phyloP scores from a whole-genome alignment of 2,888 invertebrate species.

The Agrochola lychnidis region DNA sequence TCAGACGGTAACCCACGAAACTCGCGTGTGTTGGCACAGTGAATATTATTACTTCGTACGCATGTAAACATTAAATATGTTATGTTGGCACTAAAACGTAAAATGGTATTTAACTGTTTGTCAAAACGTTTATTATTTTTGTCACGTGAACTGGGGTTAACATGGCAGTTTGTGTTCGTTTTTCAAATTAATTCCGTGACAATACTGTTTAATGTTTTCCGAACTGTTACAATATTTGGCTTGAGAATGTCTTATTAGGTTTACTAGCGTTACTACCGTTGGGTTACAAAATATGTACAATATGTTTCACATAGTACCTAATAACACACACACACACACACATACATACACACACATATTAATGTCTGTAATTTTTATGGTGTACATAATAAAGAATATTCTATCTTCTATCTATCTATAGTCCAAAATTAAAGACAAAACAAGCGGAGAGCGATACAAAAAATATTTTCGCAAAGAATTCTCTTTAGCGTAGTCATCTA shows the following conservation, averaged over 20 bases:
- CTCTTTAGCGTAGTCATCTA: background rate
- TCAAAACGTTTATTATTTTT: slow-evolving; percentile 28
- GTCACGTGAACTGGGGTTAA: slow-evolving; percentile 38
- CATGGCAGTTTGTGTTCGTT: slow-evolving; percentile 22
- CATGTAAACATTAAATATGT: slow-evolving; percentile 22
- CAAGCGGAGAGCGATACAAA: rapidly evolving
- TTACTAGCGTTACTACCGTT: background rate
- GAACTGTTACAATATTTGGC: slow-evolving; percentile 9
- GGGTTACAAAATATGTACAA: no score
- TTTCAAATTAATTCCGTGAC: slow-evolving; percentile 52
- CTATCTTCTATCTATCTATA: no score
- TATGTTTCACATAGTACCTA: no score
- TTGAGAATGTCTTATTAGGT: background rate
- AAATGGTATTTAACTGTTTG: slow-evolving; percentile 41
- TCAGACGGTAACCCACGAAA: background rate
- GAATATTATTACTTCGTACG: background rate
- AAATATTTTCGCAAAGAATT: background rate
- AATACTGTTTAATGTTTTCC: slow-evolving; percentile 25
- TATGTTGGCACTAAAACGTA: slow-evolving; percentile 17
- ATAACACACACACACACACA: no score
- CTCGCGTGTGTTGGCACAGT: background rate
- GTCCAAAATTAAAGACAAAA: no score
- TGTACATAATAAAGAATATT: no score
- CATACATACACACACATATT: no score
- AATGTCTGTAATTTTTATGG: no score